phyloP scores from a whole-genome alignment of 2,888 invertebrate genomes.

The Amphipoea lucens region DNA sequence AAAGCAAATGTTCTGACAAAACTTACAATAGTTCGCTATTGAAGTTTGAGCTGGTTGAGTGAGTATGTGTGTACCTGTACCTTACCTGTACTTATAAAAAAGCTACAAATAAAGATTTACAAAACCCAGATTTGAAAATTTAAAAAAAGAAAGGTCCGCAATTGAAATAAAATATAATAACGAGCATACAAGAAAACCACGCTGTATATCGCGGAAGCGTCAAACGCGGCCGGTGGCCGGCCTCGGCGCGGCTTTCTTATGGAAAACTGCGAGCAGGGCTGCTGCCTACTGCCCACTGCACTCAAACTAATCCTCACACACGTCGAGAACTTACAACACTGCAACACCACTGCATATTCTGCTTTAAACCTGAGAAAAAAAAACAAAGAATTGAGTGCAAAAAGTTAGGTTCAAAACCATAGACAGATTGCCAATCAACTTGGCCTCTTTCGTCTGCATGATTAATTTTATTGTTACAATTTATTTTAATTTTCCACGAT shows the following conservation, averaged over 20 bases:
- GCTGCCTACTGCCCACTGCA: slow-evolving; percentile 44
- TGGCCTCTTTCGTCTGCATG: neutral
- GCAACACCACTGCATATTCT: neutral
- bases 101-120: neutral
- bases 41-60: neutral
- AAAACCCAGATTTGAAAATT: neutral
- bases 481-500: neutral
- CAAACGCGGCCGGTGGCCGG: slow-evolving; percentile 76
- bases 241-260: slow-evolving; percentile 77
- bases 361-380: neutral
- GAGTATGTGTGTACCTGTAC: neutral
- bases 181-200: slow-evolving; percentile 5
- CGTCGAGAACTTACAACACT: neutral
- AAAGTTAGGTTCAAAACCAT: neutral
- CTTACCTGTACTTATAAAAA: neutral
- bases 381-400: neutral
- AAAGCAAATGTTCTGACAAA: neutral
- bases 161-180: slow-evolving; percentile 8
- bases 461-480: neutral
- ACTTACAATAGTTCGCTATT: neutral
- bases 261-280: slow-evolving; percentile 73
- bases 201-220: slow-evolving; percentile 79
- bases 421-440: neutral
- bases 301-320: slow-evolving; percentile 30
- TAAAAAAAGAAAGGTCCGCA: too few species aligned